Base-by-base conservation (phyloP, 2,888 invertebrate species). In the Exocentrus adspersus region DNA sequence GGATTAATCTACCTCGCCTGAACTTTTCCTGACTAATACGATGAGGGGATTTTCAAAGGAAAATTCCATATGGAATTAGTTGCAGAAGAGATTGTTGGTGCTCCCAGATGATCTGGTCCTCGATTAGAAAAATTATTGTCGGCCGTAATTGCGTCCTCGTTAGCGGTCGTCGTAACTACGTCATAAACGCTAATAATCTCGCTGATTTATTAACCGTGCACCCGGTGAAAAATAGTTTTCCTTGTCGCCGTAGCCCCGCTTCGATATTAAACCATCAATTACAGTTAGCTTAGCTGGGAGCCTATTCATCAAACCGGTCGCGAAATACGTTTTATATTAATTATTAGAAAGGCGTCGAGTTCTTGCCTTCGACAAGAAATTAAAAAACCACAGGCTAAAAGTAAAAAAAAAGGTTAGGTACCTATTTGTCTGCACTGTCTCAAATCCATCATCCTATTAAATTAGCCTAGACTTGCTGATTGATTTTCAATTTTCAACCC, bases 401-500 rank as follows among this genome's bases (percentile, higher is more conserved):
- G 24, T n/a, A n/a, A n/a, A n/a, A n/a, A n/a, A n/a, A n/a, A n/a
- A n/a, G n/a, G n/a, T n/a, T n/a, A n/a, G n/a, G n/a, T n/a, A n/a
- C n/a, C n/a, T n/a, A n/a, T n/a, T n/a, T n/a, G n/a, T n/a, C n/a
- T n/a, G n/a, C n/a, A n/a, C n/a, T n/a, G n/a, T n/a, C n/a, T n/a
- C n/a, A 28, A 28, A 54, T 54, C 28, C 17, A 43, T 54, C 43
- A 54, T 24, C n/a, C 24, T 54, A 54, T 43, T 28, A 21, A 43
- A 54, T 43, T 24, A 21, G 16, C 14, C 17, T 16, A 17, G 28
- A 6, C 37, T 2, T 6, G 10, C 41, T 43, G 30, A 54, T 43
- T 54, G 54, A 54, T 54, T 54, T 54, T 54, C 54, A 54, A 54
- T 54, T 54, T 54, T 10, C 16, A 10, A 17, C 54, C 54, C 43